phyloP scores from a whole-genome alignment of 2,888 invertebrate species.

The Cephus pulcher region DNA sequence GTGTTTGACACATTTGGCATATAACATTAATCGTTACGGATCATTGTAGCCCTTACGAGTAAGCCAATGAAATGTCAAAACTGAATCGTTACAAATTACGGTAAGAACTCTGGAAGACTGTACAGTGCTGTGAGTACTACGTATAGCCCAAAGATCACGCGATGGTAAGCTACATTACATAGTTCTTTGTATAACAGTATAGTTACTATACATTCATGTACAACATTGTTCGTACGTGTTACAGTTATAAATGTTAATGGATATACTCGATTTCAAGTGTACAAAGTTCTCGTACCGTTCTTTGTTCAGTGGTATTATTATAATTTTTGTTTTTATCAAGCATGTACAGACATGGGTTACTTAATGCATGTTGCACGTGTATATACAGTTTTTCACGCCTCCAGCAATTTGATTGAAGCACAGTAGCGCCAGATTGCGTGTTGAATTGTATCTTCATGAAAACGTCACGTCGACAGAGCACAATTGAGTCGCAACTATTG shows the following conservation, averaged over 20 bases:
- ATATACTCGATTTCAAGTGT: not conserved
- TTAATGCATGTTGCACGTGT: not conserved
- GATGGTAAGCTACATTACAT: not conserved
- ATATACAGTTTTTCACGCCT: not conserved
- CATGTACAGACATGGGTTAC: not conserved
- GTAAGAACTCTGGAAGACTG: not conserved
- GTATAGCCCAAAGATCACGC: not conserved
- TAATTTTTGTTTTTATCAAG: not conserved
- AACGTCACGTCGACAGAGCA: not conserved
- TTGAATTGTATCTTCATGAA: not conserved
- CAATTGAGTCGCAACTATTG: not conserved
- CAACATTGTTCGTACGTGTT: not conserved
- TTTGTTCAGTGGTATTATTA: not conserved
- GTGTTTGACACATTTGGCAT: not conserved
- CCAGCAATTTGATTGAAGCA: not conserved
- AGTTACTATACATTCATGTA: conserved; percentile 6
- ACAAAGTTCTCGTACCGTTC: not conserved
- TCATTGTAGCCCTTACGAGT: not conserved
- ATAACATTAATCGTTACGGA: not conserved
- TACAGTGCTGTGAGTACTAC: conserved; percentile 5
- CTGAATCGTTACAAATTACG: not conserved
- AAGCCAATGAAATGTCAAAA: not conserved
- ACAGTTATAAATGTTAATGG: conserved; percentile 1
- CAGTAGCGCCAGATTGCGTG: not conserved
- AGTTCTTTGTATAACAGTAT: not conserved